A percentile compares a stretch with the other conserved stretches of the same genome.
These are phyloP conservation scores for Phorcus lineatus DNA, from an alignment of 2,888 invertebrate species.

Conservation along the genomic window DNA sequence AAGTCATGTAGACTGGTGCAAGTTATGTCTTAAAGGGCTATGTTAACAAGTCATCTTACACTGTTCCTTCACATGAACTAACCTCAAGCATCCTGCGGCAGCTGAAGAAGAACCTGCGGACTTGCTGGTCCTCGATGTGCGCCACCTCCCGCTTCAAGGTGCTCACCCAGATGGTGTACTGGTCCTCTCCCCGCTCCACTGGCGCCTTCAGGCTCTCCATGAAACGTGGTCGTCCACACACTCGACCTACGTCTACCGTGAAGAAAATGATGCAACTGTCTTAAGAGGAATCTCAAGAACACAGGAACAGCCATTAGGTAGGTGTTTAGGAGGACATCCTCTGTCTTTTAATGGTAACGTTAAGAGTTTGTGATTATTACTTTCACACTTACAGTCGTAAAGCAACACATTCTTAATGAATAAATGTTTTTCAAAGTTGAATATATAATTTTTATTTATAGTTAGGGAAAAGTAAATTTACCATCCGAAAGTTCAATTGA, in stretches of 20 bases:
- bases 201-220: slow-evolving; percentile 42
- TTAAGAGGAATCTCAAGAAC: not conserved
- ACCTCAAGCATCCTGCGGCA: slow-evolving; percentile 38
- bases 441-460: too few relatives aligned
- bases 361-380: too few relatives aligned
- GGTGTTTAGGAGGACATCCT: too few relatives aligned
- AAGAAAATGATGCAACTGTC: not conserved
- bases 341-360: too few relatives aligned
- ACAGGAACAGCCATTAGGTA: not conserved
- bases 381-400: too few relatives aligned
- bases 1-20: not conserved
- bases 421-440: too few relatives aligned
- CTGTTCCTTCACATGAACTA: not conserved
- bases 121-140: slow-evolving; percentile 45
- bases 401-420: too few relatives aligned
- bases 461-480: too few relatives aligned
- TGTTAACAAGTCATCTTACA: not conserved
- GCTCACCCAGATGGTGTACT: slow-evolving; percentile 63
- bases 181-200: slow-evolving; percentile 50
- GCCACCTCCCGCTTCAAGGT: slow-evolving; percentile 52
- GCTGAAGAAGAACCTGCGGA: slow-evolving; percentile 34
- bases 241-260: not conserved
- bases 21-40: not conserved
- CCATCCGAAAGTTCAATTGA: too few relatives aligned
- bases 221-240: not conserved